These are phyloP conservation scores for Sorex fumeus DNA, from an alignment of 2,113 vertebrate species.

Conservation along the genomic window DNA sequence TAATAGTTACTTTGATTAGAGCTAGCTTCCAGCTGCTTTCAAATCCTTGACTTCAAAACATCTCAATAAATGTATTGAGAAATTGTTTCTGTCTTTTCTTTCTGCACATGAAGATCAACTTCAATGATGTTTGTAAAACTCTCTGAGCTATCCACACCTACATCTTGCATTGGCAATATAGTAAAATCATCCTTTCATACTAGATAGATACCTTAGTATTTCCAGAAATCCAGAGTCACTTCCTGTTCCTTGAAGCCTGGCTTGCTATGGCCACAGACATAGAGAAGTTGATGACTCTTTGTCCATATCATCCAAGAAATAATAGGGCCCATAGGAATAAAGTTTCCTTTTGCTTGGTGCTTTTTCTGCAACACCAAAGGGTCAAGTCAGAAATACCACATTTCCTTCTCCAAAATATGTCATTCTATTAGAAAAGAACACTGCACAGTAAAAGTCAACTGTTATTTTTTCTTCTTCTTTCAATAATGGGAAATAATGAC, in stretches of 20 bases:
- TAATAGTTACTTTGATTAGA: too few relatives aligned
- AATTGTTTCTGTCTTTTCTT: too few relatives aligned
- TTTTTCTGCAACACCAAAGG: background rate
- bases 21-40: too few relatives aligned
- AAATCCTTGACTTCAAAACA: too few relatives aligned
- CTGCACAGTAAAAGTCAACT: background rate
- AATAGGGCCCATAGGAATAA: background rate
- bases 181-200: background rate
- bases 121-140: too few relatives aligned
- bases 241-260: background rate
- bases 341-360: too few relatives aligned
- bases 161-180: background rate
- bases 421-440: conserved; percentile 19
- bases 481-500: background rate
- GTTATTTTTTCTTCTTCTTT: background rate
- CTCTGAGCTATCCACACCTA: too few relatives aligned
- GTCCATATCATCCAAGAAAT: background rate
- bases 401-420: background rate
- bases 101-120: too few relatives aligned
- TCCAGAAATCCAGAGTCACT: background rate
- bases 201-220: background rate
- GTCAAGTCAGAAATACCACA: background rate
- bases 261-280: background rate
- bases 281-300: background rate
- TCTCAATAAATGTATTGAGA: too few relatives aligned